Base-by-base conservation (phyloP, 2,888 invertebrate genomes). In the Drosophila mimetica region DNA sequence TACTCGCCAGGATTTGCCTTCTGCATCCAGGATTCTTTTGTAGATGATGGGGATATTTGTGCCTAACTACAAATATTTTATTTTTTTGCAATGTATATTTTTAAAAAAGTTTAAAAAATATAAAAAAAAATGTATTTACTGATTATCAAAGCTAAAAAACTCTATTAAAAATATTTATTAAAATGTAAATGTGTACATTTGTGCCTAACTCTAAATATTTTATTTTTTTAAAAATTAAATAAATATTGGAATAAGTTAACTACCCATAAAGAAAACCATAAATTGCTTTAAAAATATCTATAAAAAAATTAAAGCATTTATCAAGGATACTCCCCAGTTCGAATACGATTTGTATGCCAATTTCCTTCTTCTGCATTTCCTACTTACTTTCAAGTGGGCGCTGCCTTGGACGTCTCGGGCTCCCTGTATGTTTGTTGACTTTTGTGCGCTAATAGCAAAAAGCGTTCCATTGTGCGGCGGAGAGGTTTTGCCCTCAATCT, bases 401-500 rank as follows among this genome's bases (percentile, higher is more conserved):
- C 48, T 69, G 46, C 48, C 16, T 46, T 53, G 44, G 52, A 71
- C 50, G 74, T 48, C 74, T 66, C 20, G 59, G 25, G 34, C 44
- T 52, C 46, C 47, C 32, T 54, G 48, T 60, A 14, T 61, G 47
- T 69, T 69, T 88, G 88, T 83, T 88, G 82, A 88, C 86, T 83
- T 80, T 83, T 88, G 81, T 83, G 54, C 77, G 82, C 82, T 83
- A 83, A 83, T 88, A 79, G 82, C 84, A 76, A 70, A 79, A 70
- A 79, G 84, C 84, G 67, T 69, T 63, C 71, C 79, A 83, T 86
- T 85, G 76, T 69, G 87, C 61, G 46, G 50, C 39, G 5, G 14
- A 69, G 55, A 66, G 51, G 44, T 63, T 63, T 32, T 32, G 44
- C 32, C 28, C 42, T 4, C 9, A 42, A 16, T 44, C 4, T 25